Percentiles rank a stretch among this genome's conserved stretches.
Evolutionary conservation across 2,113 vertebrate species (phyloP).

Genomic region (Catharus fuscescens): DNA sequence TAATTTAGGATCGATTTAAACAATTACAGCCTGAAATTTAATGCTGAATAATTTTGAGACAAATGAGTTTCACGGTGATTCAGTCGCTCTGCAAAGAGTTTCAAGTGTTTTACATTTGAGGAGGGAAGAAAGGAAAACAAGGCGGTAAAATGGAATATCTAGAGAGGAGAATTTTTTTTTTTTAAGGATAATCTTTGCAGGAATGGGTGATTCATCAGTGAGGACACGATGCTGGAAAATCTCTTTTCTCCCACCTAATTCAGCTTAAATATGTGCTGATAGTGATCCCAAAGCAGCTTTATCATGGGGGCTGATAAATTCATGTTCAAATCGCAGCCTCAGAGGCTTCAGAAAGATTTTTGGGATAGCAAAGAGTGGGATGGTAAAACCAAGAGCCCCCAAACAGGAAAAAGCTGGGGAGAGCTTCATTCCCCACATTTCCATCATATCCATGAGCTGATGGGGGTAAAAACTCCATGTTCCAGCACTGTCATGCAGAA

Average conservation of each 20-base stretch:
- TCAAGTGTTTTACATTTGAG: neutral
- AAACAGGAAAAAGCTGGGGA: neutral
- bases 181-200: neutral
- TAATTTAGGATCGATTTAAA: constrained; percentile 37
- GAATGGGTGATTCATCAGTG: neutral
- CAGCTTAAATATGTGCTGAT: neutral
- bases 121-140: neutral
- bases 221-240: neutral
- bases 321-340: neutral
- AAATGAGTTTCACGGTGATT: neutral
- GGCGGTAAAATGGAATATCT: neutral
- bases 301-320: neutral
- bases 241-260: neutral
- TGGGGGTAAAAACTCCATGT: neutral
- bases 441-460: neutral
- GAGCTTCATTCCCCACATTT: neutral
- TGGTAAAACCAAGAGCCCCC: neutral
- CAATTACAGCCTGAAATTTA: constrained; percentile 32
- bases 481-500: neutral
- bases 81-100: neutral
- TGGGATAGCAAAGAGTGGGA: neutral
- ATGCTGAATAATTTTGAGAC: neutral
- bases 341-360: neutral
- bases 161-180: neutral
- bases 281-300: neutral